Evolutionary conservation across 2,888 invertebrate genomes (phyloP).

Genomic region (Hololepta plana): DNA sequence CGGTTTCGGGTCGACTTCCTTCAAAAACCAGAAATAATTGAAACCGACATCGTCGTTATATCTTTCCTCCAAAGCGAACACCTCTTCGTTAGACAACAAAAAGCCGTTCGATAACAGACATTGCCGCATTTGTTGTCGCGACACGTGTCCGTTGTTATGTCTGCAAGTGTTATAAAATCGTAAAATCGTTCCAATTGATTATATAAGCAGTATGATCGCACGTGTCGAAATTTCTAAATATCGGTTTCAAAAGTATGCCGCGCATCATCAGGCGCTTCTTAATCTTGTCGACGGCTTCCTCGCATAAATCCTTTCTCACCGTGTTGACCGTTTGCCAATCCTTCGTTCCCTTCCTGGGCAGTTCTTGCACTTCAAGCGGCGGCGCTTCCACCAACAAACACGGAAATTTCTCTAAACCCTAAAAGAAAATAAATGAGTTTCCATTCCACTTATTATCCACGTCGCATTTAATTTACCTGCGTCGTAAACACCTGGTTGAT

Average conservation of each 20-base stretch:
- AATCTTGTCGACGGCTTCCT: slow-evolving; percentile 42
- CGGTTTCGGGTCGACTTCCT: slow-evolving; percentile 36
- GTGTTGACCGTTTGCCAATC: slow-evolving; percentile 28
- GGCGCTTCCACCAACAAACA: slow-evolving; percentile 35
- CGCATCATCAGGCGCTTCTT: slow-evolving; percentile 41
- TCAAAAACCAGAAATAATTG: slow-evolving; percentile 49
- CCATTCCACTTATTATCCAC: not conserved
- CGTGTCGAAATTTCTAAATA: slow-evolving; percentile 55
- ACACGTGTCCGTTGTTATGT: slow-evolving; percentile 52
- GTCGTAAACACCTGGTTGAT: slow-evolving; percentile 43
- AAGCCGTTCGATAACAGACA: slow-evolving; percentile 49
- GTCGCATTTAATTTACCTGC: slow-evolving; percentile 14
- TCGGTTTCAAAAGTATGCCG: slow-evolving; percentile 43
- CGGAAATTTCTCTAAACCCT: slow-evolving; percentile 47
- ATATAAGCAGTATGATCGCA: slow-evolving; percentile 18
- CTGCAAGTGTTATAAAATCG: slow-evolving; percentile 23
- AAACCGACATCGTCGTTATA: slow-evolving; percentile 62
- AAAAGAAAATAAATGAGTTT: slow-evolving; percentile 1
- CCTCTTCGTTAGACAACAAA: slow-evolving; percentile 43
- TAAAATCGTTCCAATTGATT: slow-evolving; percentile 1
- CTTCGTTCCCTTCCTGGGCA: slow-evolving; percentile 29
- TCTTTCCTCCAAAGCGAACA: slow-evolving; percentile 47
- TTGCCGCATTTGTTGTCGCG: slow-evolving; percentile 49
- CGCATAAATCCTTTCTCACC: slow-evolving; percentile 32
- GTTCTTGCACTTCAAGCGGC: slow-evolving; percentile 30